Conservation (phyloP, 2,113 vertebrate species). For the Seriola aureovittata region DNA sequence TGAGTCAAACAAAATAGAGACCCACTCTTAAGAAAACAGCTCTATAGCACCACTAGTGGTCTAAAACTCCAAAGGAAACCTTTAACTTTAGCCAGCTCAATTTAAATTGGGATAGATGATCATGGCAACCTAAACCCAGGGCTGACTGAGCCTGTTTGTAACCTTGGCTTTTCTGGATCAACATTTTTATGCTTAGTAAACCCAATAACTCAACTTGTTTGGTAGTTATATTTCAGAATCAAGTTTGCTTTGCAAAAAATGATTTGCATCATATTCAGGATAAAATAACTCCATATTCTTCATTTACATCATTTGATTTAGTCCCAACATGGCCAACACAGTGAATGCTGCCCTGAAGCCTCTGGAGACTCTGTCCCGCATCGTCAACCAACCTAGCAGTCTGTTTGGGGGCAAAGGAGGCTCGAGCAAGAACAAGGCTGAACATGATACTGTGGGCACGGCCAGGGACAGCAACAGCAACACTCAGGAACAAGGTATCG, state of each 20-base stretch:
- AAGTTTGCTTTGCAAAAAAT: too few species aligned
- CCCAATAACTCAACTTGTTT: too few species aligned
- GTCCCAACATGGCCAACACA: constrained; percentile 97
- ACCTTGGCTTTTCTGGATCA: too few species aligned
- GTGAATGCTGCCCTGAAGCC: constrained; percentile 96
- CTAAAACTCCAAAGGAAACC: too few species aligned
- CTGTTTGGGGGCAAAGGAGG: constrained; percentile 93
- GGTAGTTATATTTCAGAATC: too few species aligned
- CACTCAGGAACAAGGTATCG: constrained; percentile 90
- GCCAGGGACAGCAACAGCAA: constrained; percentile 90
- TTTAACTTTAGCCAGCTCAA: too few species aligned
- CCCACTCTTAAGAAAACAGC: too few species aligned
- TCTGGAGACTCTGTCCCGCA: constrained; percentile 93
- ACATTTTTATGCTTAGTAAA: too few species aligned
- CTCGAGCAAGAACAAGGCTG: constrained; percentile 92
- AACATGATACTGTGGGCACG: constrained; percentile 90
- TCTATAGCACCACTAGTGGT: too few species aligned
- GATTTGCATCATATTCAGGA: background rate
- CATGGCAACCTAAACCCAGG: background rate
- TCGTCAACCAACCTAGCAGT: constrained; percentile 95
- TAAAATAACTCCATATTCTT: background rate
- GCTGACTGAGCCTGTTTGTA: background rate
- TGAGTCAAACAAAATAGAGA: too few species aligned
- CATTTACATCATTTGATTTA: constrained; percentile 62
- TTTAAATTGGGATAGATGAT: background rate